Evolutionary conservation across 2,797 vertebrate genomes (phyloP).

Genomic region (Orientallactaga sibirica): DNA sequence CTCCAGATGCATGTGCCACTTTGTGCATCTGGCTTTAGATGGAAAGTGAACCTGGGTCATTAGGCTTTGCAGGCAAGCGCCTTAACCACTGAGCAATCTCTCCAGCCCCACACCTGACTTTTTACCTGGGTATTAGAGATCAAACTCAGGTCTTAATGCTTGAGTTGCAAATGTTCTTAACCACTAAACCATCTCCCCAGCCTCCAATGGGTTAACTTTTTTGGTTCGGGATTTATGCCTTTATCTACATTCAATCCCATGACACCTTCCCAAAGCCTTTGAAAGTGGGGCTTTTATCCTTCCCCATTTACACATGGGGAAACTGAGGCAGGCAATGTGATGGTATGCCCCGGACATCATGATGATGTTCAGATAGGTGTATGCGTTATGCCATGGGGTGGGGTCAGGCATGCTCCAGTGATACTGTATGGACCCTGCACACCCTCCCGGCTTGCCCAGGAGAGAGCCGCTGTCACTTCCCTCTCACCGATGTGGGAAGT

Average conservation of each 20-base stretch:
- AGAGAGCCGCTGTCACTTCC: not conserved
- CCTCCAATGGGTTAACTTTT: not conserved
- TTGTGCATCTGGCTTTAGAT: too few species aligned
- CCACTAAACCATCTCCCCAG: too few species aligned
- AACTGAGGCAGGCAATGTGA: not conserved
- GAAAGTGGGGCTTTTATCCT: not conserved
- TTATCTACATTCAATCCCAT: too few species aligned
- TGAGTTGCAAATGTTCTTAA: too few species aligned
- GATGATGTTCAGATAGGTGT: not conserved
- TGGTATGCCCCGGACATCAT: not conserved
- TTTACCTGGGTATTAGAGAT: too few species aligned
- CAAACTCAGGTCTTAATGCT: too few species aligned
- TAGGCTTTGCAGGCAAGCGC: too few species aligned
- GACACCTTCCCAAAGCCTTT: not conserved
- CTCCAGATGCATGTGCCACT: too few species aligned
- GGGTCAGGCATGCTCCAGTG: not conserved
- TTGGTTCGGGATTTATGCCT: not conserved
- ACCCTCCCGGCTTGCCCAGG: not conserved
- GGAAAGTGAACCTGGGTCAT: too few species aligned
- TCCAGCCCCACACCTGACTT: too few species aligned
- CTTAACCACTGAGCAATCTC: too few species aligned
- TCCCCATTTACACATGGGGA: not conserved
- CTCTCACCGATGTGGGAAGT: not conserved
- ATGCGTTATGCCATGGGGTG: rapidly evolving
- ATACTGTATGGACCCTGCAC: not conserved